phyloP scores from a whole-genome alignment of 2,113 vertebrate genomes.

The Aphelocoma coerulescens region DNA sequence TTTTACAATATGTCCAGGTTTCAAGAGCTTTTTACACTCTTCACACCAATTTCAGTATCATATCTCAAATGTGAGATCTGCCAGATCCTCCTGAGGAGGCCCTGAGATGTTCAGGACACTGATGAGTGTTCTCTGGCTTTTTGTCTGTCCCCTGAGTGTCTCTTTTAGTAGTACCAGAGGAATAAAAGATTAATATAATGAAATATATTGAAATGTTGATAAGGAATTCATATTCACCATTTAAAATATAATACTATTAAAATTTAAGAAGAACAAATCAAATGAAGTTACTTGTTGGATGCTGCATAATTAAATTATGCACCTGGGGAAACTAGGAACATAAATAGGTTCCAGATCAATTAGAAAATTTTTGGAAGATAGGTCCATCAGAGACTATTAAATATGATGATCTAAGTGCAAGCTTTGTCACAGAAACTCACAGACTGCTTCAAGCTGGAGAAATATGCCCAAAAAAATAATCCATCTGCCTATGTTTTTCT shows the following conservation, averaged over 20 bases:
- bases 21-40: neutral
- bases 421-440: neutral
- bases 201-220: neutral
- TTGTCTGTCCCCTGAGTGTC: neutral
- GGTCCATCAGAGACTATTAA: neutral
- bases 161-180: neutral
- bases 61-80: neutral
- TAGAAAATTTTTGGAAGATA: neutral
- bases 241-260: neutral
- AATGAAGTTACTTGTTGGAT: neutral
- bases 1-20: neutral
- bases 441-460: neutral
- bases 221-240: neutral
- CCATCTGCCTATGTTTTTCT: neutral
- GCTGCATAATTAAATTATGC: neutral
- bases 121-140: neutral
- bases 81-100: neutral
- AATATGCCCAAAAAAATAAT: neutral
- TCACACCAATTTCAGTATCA: neutral
- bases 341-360: neutral
- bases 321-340: neutral
- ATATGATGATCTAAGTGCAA: neutral
- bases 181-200: neutral
- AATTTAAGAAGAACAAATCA: neutral
- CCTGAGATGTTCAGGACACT: neutral